These are phyloP conservation scores for Heteropelma amictum DNA, from an alignment of 2,888 invertebrate species.

Conservation along the genomic window DNA sequence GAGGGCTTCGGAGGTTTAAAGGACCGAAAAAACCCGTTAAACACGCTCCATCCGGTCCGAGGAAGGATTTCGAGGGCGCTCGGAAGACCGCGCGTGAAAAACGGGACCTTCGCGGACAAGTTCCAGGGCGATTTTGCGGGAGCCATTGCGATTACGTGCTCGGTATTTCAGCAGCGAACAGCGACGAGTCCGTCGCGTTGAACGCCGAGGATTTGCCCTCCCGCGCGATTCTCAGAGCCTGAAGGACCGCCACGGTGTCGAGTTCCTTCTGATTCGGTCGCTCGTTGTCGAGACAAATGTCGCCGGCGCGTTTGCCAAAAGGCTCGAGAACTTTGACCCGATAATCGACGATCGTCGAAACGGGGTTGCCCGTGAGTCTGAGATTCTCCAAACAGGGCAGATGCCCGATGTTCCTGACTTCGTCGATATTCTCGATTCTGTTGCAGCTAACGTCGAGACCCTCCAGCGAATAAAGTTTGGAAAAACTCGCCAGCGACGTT, in stretches of 20 bases:
- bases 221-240: slow-evolving; percentile 90
- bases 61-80: too few relatives aligned
- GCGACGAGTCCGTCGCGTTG: slow-evolving; percentile 78
- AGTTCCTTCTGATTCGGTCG: slow-evolving; percentile 92
- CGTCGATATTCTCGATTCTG: slow-evolving; percentile 87
- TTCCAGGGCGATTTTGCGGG: background rate
- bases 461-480: slow-evolving; percentile 91
- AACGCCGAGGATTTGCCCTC: slow-evolving; percentile 84
- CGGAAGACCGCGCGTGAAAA: background rate
- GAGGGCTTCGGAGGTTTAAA: too few relatives aligned
- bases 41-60: too few relatives aligned
- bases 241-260: slow-evolving; percentile 93
- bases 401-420: slow-evolving; percentile 88
- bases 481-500: slow-evolving; percentile 84
- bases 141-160: slow-evolving; percentile 60
- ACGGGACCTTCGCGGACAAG: background rate
- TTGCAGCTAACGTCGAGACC: slow-evolving; percentile 93
- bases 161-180: slow-evolving; percentile 75
- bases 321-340: slow-evolving; percentile 93
- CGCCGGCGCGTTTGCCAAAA: slow-evolving; percentile 89
- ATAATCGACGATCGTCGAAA: slow-evolving; percentile 92
- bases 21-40: too few relatives aligned
- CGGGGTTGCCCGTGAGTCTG: slow-evolving; percentile 93
- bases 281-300: slow-evolving; percentile 93
- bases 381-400: slow-evolving; percentile 93